Conservation (phyloP, 2,888 invertebrate species). For the Hecatera dysodea region DNA sequence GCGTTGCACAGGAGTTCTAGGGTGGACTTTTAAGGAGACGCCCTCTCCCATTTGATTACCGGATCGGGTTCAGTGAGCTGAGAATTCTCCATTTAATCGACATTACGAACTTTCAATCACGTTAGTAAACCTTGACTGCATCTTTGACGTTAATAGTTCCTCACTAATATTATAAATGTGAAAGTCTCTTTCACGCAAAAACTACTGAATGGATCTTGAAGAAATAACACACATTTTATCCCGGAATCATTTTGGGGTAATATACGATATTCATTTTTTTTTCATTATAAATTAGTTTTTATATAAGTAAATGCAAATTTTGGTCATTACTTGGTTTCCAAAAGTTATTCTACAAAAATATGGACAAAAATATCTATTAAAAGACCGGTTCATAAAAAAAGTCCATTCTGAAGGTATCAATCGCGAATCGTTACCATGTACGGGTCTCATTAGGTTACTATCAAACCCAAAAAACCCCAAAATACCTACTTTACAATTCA, state of each 20-base stretch:
- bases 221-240: no score
- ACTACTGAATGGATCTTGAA: no score
- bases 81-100: neutral
- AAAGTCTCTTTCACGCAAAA: no score
- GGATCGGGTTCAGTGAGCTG: no score
- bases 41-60: no score
- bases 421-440: neutral
- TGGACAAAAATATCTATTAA: neutral
- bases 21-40: no score
- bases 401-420: neutral
- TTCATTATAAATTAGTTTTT: no score
- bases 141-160: neutral
- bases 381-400: neutral
- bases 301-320: neutral
- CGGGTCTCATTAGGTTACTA: neutral
- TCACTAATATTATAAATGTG: no score
- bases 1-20: neutral
- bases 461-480: neutral
- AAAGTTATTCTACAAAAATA: neutral
- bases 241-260: no score
- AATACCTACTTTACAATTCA: no score
- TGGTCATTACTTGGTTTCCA: neutral
- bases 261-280: no score
- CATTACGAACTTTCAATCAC: conserved; percentile 1
- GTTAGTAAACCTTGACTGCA: neutral